A percentile compares a stretch with the other conserved stretches of the same genome.
phyloP scores from a whole-genome alignment of 1,140 invertebrate species.

The Ostrea edulis region DNA sequence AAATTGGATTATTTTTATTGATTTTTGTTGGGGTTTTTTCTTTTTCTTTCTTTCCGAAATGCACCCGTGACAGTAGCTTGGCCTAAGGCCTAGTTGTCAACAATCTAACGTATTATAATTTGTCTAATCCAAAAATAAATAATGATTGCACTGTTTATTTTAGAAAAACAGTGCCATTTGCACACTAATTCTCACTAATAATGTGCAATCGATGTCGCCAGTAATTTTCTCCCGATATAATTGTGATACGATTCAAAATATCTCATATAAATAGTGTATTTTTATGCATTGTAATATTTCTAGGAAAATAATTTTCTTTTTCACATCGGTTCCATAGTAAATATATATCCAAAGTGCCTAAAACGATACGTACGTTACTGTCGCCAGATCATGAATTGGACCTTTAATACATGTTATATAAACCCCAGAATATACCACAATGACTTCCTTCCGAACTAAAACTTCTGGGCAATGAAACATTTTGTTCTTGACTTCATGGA shows the following conservation, averaged over 20 bases:
- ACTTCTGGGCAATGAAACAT: background rate
- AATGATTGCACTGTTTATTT: no score
- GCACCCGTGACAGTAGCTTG: no score
- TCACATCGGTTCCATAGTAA: background rate
- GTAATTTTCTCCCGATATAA: background rate
- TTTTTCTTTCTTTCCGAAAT: no score
- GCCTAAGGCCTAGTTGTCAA: no score
- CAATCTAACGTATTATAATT: no score
- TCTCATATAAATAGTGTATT: background rate
- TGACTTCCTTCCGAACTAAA: background rate
- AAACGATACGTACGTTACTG: constrained; percentile 45
- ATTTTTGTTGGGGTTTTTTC: no score
- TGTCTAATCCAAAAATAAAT: no score
- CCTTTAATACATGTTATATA: background rate
- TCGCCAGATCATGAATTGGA: background rate
- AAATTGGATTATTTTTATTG: no score
- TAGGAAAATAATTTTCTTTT: background rate
- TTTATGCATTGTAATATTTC: no score
- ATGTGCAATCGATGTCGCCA: constrained; percentile 14
- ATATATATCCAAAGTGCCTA: background rate
- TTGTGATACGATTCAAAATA: background rate
- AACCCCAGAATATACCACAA: background rate
- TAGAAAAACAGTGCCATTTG: no score
- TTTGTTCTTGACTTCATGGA: background rate
- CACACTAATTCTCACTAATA: constrained; percentile 37